Percentiles rank a stretch among this genome's conserved stretches.
phyloP scores from a whole-genome alignment of 1,140 invertebrate genomes.

The Chironomus tepperi region DNA sequence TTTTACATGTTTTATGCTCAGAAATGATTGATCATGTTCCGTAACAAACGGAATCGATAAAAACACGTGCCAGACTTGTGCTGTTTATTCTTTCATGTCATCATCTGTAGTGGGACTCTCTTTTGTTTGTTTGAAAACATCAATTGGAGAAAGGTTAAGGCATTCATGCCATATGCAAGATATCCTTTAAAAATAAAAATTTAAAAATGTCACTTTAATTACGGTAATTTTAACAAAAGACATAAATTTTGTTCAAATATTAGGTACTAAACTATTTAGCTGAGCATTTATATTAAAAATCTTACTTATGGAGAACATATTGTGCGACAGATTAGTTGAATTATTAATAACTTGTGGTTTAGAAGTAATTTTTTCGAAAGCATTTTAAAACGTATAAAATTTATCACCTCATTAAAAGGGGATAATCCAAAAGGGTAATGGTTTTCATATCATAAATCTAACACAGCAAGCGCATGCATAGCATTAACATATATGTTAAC shows the following conservation, averaged over 20 bases:
- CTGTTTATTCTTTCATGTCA: neutral
- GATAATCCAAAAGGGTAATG: neutral
- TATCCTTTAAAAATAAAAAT: neutral
- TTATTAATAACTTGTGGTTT: neutral
- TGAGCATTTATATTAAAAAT: neutral
- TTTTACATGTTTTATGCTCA: neutral
- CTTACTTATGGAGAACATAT: constrained; percentile 1
- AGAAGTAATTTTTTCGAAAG: neutral
- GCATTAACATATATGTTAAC: neutral
- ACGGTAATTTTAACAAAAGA: too few species aligned
- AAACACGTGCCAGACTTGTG: constrained; percentile 11
- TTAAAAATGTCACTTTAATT: neutral
- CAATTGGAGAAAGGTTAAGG: too few species aligned
- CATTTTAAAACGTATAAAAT: constrained; percentile 3
- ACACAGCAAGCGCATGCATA: neutral
- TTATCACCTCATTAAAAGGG: constrained; percentile 1
- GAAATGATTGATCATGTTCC: constrained; percentile 5
- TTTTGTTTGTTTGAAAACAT: neutral
- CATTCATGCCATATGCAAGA: neutral
- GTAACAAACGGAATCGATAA: constrained; percentile 6
- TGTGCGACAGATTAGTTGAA: neutral
- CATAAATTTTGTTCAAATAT: neutral
- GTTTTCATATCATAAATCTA: neutral
- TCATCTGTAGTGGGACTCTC: neutral
- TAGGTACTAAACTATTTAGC: neutral